Conservation (phyloP, 2,113 vertebrate species). For the Panthera leo region DNA sequence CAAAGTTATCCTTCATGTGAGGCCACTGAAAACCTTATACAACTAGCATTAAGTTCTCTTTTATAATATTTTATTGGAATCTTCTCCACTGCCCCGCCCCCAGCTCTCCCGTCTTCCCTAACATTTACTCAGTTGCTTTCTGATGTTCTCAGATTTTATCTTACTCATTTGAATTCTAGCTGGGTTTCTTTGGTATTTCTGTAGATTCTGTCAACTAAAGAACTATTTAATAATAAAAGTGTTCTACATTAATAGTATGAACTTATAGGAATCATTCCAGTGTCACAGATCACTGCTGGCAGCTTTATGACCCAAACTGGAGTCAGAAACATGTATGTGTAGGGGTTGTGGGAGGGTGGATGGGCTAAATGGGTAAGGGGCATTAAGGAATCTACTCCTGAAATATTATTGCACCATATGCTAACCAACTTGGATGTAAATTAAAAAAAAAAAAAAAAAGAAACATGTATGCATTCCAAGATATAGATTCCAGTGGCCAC, state of each 20-base stretch:
- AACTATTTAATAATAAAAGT: constrained; percentile 6
- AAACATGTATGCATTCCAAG: not conserved
- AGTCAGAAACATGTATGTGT: not conserved
- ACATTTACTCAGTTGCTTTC: constrained; percentile 34
- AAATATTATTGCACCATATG: too few species aligned
- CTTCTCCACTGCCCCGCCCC: not conserved
- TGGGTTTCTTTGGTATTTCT: not conserved
- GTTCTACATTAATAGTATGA: not conserved
- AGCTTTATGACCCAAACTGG: not conserved
- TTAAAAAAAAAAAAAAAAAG: not conserved
- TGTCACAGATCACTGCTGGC: not conserved
- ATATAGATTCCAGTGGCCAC: not conserved
- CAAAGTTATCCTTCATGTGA: not conserved
- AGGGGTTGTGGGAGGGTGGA: too few species aligned
- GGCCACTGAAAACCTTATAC: not conserved
- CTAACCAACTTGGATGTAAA: too few species aligned
- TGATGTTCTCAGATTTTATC: not conserved
- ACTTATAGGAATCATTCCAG: not conserved
- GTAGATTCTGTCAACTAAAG: not conserved
- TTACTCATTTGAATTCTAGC: not conserved
- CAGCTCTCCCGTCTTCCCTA: not conserved
- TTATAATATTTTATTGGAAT: not conserved
- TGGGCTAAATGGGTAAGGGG: too few species aligned
- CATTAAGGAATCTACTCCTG: too few species aligned
- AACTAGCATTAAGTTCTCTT: not conserved